These are phyloP conservation scores for Sminthurides aquaticus DNA, from an alignment of 2,888 invertebrate genomes.

Conservation along the genomic window DNA sequence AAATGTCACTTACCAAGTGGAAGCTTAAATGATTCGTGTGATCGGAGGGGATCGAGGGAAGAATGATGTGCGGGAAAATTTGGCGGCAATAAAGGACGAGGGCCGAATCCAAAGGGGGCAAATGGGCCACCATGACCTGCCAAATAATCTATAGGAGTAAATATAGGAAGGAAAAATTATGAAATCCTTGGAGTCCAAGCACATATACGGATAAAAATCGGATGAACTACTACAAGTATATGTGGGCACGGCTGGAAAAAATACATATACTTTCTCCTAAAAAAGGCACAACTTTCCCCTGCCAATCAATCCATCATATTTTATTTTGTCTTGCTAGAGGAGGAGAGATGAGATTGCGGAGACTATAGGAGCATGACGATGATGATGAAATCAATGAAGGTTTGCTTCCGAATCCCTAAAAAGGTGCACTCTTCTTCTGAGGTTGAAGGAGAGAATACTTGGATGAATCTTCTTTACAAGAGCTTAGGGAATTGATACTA, in stretches of 20 bases:
- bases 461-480: too few relatives aligned
- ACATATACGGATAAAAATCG: background rate
- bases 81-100: slow-evolving; percentile 38
- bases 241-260: background rate
- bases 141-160: slow-evolving; percentile 20
- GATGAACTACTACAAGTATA: background rate
- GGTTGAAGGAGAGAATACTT: too few relatives aligned
- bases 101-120: slow-evolving; percentile 38
- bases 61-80: slow-evolving; percentile 33
- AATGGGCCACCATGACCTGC: slow-evolving; percentile 39
- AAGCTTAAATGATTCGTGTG: slow-evolving; percentile 41
- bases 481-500: background rate
- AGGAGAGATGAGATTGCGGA: too few relatives aligned
- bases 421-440: too few relatives aligned
- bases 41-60: slow-evolving; percentile 33
- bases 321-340: too few relatives aligned
- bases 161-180: background rate
- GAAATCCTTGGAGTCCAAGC: background rate
- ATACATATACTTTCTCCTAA: background rate
- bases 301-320: too few relatives aligned
- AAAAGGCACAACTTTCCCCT: too few relatives aligned
- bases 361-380: too few relatives aligned
- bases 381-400: too few relatives aligned
- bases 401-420: too few relatives aligned
- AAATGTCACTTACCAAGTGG: slow-evolving; percentile 42